phyloP scores from a whole-genome alignment of 2,113 vertebrate genomes.

The Hydrolagus affinis region DNA sequence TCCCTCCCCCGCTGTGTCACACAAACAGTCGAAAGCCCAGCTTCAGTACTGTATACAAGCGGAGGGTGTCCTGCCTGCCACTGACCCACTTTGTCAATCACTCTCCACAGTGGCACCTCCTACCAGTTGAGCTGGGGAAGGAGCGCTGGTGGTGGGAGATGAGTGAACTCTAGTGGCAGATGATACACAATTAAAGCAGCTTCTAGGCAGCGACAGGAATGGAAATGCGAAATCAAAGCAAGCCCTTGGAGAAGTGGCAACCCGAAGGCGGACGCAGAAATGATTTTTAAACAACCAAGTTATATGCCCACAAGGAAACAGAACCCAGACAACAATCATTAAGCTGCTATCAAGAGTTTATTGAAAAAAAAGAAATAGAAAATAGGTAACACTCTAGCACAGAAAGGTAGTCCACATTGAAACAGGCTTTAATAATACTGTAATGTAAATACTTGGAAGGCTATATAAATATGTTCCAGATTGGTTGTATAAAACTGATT shows the following conservation, averaged over 20 bases:
- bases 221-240: background rate
- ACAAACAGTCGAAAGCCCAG: background rate
- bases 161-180: background rate
- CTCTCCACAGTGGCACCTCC: background rate
- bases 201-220: background rate
- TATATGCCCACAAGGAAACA: constrained; percentile 10
- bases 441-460: constrained; percentile 21
- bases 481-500: constrained; percentile 13
- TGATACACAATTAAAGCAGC: background rate
- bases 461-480: constrained; percentile 18
- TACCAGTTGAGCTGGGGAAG: constrained; percentile 4
- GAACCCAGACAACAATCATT: constrained; percentile 9
- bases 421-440: constrained; percentile 37
- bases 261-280: background rate
- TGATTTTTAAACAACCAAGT: background rate
- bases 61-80: too few species aligned
- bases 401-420: constrained; percentile 59
- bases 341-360: constrained; percentile 51
- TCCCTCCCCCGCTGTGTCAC: too few species aligned
- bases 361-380: constrained; percentile 69
- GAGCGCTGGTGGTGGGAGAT: too few species aligned
- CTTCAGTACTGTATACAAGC: background rate
- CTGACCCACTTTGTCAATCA: too few species aligned
- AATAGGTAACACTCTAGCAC: constrained; percentile 54
- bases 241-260: background rate